Evolutionary conservation across 64 coral and sea anemone species (phyloP).

Genomic region (Hydrozoanthus tunicans): DNA sequence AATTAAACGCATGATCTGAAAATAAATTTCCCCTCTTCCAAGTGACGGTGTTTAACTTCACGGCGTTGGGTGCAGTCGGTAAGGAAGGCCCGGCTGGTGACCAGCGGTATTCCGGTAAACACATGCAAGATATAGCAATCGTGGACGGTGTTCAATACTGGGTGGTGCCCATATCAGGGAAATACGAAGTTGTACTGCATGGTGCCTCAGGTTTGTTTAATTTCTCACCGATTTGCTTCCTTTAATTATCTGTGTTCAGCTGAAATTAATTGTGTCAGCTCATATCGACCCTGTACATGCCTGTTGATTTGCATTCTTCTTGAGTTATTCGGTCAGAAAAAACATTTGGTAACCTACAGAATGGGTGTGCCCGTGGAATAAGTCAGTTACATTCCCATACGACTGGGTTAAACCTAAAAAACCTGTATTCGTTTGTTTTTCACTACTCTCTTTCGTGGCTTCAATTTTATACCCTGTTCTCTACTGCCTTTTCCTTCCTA

Average conservation of each 20-base stretch:
- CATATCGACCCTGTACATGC: neutral
- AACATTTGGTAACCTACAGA: neutral
- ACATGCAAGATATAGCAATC: slow-evolving; percentile 36
- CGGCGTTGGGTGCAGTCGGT: slow-evolving; percentile 65
- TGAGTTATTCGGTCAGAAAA: neutral
- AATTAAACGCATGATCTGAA: too few species aligned
- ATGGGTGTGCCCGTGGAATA: too few species aligned
- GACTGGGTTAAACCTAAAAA: too few species aligned
- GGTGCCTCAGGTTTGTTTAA: slow-evolving; percentile 63
- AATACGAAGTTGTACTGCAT: slow-evolving; percentile 58
- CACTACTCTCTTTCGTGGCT: too few species aligned
- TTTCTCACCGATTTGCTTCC: neutral
- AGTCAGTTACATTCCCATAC: too few species aligned
- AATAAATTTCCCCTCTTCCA: neutral
- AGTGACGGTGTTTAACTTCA: slow-evolving; percentile 70
- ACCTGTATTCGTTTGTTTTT: too few species aligned
- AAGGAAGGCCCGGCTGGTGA: slow-evolving; percentile 44
- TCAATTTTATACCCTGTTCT: too few species aligned
- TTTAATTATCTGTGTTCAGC: neutral
- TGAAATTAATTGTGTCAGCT: neutral
- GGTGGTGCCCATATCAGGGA: slow-evolving; percentile 61
- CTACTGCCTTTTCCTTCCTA: too few species aligned
- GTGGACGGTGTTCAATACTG: slow-evolving; percentile 64
- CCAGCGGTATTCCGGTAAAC: slow-evolving; percentile 1
- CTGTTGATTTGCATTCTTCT: neutral